A percentile compares a stretch with the other conserved stretches of the same genome.
These are phyloP conservation scores for Acholoe squamosa DNA, from an alignment of 2,888 invertebrate species.

Conservation along the genomic window DNA sequence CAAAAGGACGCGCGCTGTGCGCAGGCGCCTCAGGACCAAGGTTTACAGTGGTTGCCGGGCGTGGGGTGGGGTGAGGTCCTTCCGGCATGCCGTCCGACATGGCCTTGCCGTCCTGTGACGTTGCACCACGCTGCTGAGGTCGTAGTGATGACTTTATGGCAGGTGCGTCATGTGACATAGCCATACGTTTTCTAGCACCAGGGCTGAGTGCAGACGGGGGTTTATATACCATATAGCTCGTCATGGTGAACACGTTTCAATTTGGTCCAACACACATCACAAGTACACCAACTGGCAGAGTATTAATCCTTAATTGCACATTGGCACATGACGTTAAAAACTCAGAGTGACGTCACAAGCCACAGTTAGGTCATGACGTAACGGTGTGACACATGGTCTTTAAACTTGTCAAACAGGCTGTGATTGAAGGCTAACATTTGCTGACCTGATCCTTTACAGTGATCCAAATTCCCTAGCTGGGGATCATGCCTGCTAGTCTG, in stretches of 20 bases:
- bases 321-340: background rate
- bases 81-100: background rate
- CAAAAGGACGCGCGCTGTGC: background rate
- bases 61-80: background rate
- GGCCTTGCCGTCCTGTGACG: background rate
- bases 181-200: background rate
- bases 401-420: background rate
- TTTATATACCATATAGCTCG: conserved; percentile 55
- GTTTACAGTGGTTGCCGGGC: background rate
- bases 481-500: background rate
- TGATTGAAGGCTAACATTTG: conserved; percentile 16
- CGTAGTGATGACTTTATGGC: background rate
- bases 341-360: background rate
- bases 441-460: background rate
- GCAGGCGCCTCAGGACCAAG: background rate
- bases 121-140: background rate
- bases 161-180: background rate
- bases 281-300: background rate
- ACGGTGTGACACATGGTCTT: background rate
- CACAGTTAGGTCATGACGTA: background rate
- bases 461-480: background rate
- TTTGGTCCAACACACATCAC: too few relatives aligned
- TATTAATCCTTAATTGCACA: background rate
- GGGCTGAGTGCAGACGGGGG: conserved; percentile 14
- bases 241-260: background rate